Base-by-base conservation (phyloP, 2,113 vertebrate species). In the Synchiropus splendidus region DNA sequence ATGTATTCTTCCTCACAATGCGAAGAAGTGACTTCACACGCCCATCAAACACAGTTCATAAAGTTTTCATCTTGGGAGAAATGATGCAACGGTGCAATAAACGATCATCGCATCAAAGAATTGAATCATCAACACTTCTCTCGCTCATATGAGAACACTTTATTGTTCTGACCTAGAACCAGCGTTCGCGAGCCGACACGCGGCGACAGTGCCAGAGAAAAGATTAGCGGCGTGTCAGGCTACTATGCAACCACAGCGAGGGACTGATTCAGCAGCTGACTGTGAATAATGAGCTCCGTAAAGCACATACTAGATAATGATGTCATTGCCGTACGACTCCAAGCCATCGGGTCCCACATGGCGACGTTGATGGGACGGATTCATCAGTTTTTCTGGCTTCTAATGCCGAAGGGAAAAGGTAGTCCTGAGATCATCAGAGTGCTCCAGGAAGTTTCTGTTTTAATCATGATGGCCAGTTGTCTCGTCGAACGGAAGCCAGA, bases 271-370 rank as follows among this genome's bases (percentile, higher is more conserved):
- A 27, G 21, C 21, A 5, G 21, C 8, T 27, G 21, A 27, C 8
- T 4, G 21, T 27, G 21, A 27, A 27, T 27, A 27, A 27, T 27
- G 21, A 27, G 21, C 8, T 39, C 9, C 8, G 14, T 14, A 15
- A 27, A 43, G 43, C n/a, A 37, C 66, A 12, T 78, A 78, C 75
- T 81, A 77, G 60, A 78, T 50, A 46, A 78, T 58, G 38, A 73
- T n/a, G 10, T 77, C 70, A 45, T 78, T 45, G 1, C 70, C 61
- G 5, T 59, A 73, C 12, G 39, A 75, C 56, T 75, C 78, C 73
- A 71, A 54, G 35, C 8, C 68, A 30, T 69, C 54, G 2, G 43
- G 34, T 39, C 63, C 70, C 64, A 62, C 62, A 16, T 35, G 44
- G 48, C 45, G 61, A 12, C 31, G 48, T 38, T 6, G 62, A 51